Percentiles rank a stretch among this genome's conserved stretches.
phyloP scores from a whole-genome alignment of 2,888 invertebrate genomes.

The Rotaria sp. region DNA sequence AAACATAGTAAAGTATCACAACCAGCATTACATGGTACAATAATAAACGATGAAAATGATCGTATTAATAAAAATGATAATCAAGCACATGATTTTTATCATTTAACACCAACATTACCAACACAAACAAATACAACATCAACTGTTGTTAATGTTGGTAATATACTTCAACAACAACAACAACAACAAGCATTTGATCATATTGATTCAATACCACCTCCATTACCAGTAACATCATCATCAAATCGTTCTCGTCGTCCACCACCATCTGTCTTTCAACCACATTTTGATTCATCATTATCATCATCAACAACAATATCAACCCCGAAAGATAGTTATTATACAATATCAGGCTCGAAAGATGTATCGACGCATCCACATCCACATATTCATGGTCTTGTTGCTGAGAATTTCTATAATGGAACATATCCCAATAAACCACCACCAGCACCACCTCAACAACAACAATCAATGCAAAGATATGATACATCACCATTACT shows the following conservation, averaged over 20 bases:
- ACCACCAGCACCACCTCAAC: not conserved
- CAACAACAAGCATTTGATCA: not conserved
- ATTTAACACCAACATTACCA: constrained; percentile 1
- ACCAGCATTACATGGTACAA: constrained; percentile 5
- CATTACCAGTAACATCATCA: not conserved
- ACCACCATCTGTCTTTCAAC: constrained; percentile 1
- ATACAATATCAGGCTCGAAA: constrained; percentile 1
- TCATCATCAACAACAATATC: not conserved
- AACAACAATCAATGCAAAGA: not conserved
- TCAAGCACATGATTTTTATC: constrained; percentile 20
- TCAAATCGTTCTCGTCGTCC: not conserved
- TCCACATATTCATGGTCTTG: not conserved
- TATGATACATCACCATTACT: constrained; percentile 12
- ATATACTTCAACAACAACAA: not conserved
- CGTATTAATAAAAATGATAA: not conserved
- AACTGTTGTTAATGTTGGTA: constrained; percentile 8
- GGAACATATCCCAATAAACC: not conserved
- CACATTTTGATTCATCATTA: not conserved
- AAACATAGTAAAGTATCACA: constrained; percentile 20
- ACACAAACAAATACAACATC: not conserved
- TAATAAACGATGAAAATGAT: not conserved
- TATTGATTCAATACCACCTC: not conserved
- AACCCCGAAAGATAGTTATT: not conserved
- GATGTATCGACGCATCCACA: constrained; percentile 13
- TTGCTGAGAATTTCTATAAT: not conserved